These are phyloP conservation scores for Cerastoderma edule DNA, from an alignment of 2,888 invertebrate genomes.

Conservation along the genomic window DNA sequence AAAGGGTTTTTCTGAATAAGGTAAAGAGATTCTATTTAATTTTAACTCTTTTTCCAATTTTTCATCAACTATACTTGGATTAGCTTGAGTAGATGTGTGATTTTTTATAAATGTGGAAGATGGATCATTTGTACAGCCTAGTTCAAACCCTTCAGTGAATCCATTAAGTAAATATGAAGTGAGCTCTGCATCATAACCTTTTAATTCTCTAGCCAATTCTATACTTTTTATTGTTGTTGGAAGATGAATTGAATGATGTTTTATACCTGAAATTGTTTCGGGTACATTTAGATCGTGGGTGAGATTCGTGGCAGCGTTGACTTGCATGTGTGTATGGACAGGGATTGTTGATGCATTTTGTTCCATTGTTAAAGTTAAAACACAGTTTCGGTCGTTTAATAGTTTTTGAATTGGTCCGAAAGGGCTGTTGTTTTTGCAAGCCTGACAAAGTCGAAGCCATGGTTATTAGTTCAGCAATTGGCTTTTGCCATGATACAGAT, in stretches of 20 bases:
- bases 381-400: too few species aligned
- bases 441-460: too few species aligned
- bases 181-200: conserved; percentile 26
- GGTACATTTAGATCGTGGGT: too few species aligned
- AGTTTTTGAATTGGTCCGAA: too few species aligned
- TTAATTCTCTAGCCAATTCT: conserved; percentile 9
- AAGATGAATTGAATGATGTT: too few species aligned
- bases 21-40: conserved; percentile 26
- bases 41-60: conserved; percentile 35
- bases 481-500: not conserved
- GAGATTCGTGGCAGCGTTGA: too few species aligned
- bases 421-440: too few species aligned
- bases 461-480: not conserved
- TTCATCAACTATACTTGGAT: conserved; percentile 24
- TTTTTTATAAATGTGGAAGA: conserved; percentile 8
- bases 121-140: conserved; percentile 8
- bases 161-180: conserved; percentile 22
- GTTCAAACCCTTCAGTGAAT: conserved; percentile 35
- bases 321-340: too few species aligned
- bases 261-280: too few species aligned
- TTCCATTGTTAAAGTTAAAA: too few species aligned
- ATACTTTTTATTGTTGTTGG: conserved; percentile 27
- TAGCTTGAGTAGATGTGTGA: conserved; percentile 25
- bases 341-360: too few species aligned
- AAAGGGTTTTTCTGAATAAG: conserved; percentile 32